Evolutionary conservation across 2,888 invertebrate species (phyloP), one percentile per base, ranked within the genome.

Genomic region (Hydropsyche betteni): DNA sequence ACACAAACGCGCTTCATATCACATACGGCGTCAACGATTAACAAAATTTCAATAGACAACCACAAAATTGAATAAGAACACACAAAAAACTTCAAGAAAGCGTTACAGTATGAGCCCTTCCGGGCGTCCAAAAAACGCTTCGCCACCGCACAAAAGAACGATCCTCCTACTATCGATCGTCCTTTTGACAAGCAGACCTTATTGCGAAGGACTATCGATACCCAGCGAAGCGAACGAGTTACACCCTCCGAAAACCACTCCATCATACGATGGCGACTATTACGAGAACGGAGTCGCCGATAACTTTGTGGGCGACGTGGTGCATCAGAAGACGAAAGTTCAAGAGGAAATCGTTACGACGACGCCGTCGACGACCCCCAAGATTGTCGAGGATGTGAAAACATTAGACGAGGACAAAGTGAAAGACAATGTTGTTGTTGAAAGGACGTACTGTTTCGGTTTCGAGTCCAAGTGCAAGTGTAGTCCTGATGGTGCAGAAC

Each of bases 401-500:
- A 44, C 10, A 8, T 52, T 58, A 33, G 33, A 24, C 50, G 44
- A 76, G 44, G 50, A 55, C n/a, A 5, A n/a, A 14, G 51, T 24
- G 10, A 52, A 24, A 24, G 24, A 24, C 24, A 24, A 36, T 38
- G 34, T 34, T 50, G 58, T 50, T 6, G 52, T 44, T 55, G 80
- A 73, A 51, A 74, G 76, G 68, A 79, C 78, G 33, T 79, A 79
- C 51, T 80, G 79, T 69, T 76, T 76, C 10, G 74, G 71, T 10
- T 80, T 80, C 58, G 79, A 79, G 55, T 79, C 80, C 69, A 77
- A 76, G 74, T 80, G 80, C 69, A 71, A 75, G 53, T 80, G 80
- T 75, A 78, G 76, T 69, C 16, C 74, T 2, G 79, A 80, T 69
- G 80, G 80, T 24, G 77, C 68, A 52, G 78, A 80, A 55, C 36